A percentile compares a stretch with the other conserved stretches of the same genome.
phyloP scores from a whole-genome alignment of 2,113 vertebrate species.

The Ophiodon elongatus region DNA sequence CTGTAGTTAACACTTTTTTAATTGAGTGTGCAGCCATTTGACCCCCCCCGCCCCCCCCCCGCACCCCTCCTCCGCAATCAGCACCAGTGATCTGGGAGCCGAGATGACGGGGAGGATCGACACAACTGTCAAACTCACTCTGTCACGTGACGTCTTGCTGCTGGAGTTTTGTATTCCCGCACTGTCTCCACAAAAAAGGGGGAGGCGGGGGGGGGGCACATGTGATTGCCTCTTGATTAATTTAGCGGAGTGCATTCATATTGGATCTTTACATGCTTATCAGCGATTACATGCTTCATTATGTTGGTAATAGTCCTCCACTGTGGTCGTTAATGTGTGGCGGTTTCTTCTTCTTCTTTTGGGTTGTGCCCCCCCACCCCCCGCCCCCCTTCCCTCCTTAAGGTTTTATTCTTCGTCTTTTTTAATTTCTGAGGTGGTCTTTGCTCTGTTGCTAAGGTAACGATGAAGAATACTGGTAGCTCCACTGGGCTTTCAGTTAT shows the following conservation, averaged over 20 bases:
- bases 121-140: conserved; percentile 16
- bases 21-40: conserved; percentile 43
- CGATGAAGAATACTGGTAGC: conserved; percentile 68
- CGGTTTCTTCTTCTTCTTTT: not conserved
- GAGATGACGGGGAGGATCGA: not conserved
- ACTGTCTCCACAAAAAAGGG: conserved; percentile 18
- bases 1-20: conserved; percentile 40
- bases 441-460: conserved; percentile 84
- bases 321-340: conserved; percentile 48
- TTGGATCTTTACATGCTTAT: conserved; percentile 70
- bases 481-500: conserved; percentile 62
- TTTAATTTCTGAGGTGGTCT: conserved; percentile 73
- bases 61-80: no score
- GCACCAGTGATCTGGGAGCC: not conserved
- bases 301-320: conserved; percentile 60
- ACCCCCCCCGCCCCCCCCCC: no score
- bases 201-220: conserved; percentile 1
- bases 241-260: conserved; percentile 53
- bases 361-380: not conserved
- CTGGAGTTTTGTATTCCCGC: conserved; percentile 38
- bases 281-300: conserved; percentile 70
- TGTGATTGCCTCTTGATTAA: conserved; percentile 67
- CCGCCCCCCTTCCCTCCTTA: not conserved
- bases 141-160: conserved; percentile 13
- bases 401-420: conserved; percentile 44